Evolutionary conservation across 2,113 vertebrate species (phyloP).

Genomic region (Epinephelus fuscoguttatus): DNA sequence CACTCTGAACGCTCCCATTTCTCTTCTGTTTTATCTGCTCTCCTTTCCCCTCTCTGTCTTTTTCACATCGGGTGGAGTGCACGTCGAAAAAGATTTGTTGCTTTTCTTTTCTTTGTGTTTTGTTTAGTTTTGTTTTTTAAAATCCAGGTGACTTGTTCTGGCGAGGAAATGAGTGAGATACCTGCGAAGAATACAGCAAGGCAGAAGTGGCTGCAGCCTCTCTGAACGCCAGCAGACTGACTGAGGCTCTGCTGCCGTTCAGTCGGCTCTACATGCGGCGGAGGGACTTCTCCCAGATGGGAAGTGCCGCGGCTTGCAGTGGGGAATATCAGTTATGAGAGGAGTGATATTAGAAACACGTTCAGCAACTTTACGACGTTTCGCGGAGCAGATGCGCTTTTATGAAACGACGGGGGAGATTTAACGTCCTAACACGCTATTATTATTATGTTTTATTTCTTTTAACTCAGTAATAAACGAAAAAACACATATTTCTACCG

Average conservation of each 20-base stretch:
- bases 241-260: constrained; percentile 49
- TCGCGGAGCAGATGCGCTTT: background rate
- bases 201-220: constrained; percentile 44
- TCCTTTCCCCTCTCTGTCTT: constrained; percentile 48
- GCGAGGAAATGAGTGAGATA: background rate
- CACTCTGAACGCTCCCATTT: constrained; percentile 90
- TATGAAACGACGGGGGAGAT: background rate
- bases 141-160: constrained; percentile 65
- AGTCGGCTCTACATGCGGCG: constrained; percentile 71
- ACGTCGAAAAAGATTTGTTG: constrained; percentile 1
- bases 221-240: constrained; percentile 46
- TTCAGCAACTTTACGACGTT: constrained; percentile 14
- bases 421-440: background rate
- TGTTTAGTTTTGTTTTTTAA: background rate
- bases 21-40: constrained; percentile 71
- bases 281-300: constrained; percentile 62
- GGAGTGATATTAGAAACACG: constrained; percentile 81
- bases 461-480: background rate
- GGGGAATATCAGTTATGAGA: constrained; percentile 75
- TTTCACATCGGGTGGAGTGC: constrained; percentile 78
- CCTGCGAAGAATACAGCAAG: background rate
- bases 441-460: background rate
- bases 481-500: background rate
- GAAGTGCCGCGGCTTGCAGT: constrained; percentile 73
- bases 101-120: background rate